Percentiles rank a stretch among this genome's conserved stretches.
Conservation (phyloP, 2,888 invertebrate species). For the Malachius bipustulatus region DNA sequence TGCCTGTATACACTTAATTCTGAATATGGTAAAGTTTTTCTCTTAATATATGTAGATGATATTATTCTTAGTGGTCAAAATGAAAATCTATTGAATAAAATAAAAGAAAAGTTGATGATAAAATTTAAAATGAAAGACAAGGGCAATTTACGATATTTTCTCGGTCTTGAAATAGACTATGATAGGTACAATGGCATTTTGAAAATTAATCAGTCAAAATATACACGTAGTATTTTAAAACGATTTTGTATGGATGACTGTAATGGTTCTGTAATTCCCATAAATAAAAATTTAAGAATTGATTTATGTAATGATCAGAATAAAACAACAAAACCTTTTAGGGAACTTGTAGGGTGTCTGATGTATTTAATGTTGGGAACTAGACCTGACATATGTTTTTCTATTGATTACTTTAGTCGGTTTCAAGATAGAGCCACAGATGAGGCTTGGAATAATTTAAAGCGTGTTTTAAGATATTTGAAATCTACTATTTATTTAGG, state of each 20-base stretch:
- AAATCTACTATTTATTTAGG: slow-evolving; percentile 14
- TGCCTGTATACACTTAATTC: slow-evolving; percentile 11
- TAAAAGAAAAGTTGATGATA: slow-evolving; percentile 6
- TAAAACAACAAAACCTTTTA: slow-evolving; percentile 11
- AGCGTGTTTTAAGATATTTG: slow-evolving; percentile 17
- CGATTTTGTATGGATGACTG: slow-evolving; percentile 6
- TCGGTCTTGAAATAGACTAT: slow-evolving; percentile 6
- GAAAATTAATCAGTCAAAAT: slow-evolving; percentile 7
- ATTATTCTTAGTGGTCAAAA: slow-evolving; percentile 10
- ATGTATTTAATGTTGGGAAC: slow-evolving; percentile 16
- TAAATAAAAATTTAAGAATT: slow-evolving; percentile 8
- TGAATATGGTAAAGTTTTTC: slow-evolving; percentile 2
- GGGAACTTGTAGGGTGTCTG: slow-evolving; percentile 15
- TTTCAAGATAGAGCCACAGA: slow-evolving; percentile 14
- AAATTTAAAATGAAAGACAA: slow-evolving; percentile 10
- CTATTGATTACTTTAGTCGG: slow-evolving; percentile 15
- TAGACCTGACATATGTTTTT: slow-evolving; percentile 14
- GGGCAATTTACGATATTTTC: slow-evolving; percentile 6
- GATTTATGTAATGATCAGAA: slow-evolving; percentile 4
- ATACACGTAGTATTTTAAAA: slow-evolving; percentile 5
- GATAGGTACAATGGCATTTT: slow-evolving; percentile 7
- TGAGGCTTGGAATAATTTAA: slow-evolving; percentile 15
- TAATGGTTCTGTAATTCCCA: slow-evolving; percentile 8
- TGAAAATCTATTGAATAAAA: slow-evolving; percentile 7
- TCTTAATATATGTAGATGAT: slow-evolving; percentile 13